Evolutionary conservation across 2,888 invertebrate species (phyloP).

Genomic region (Pediacus dermestoides): DNA sequence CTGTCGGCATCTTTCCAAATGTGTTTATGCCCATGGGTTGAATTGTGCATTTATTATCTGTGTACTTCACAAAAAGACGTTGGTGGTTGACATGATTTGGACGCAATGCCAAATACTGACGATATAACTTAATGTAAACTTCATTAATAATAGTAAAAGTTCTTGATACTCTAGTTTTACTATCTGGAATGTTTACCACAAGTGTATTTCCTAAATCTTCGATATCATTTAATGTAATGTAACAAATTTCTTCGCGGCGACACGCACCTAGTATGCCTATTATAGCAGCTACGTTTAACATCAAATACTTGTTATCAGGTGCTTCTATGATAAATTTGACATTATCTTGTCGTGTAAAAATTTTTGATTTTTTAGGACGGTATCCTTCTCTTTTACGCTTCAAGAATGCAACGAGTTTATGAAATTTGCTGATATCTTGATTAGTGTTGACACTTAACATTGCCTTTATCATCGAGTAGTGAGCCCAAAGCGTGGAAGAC

Average conservation of each 20-base stretch:
- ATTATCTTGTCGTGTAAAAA: conserved; percentile 17
- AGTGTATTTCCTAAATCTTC: conserved; percentile 15
- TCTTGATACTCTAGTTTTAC: conserved; percentile 13
- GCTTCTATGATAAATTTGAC: conserved; percentile 19
- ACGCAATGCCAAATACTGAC: conserved; percentile 13
- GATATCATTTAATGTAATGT: conserved; percentile 19
- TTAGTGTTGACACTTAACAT: conserved; percentile 18
- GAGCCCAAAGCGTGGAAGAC: no score
- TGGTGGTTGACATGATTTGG: conserved; percentile 8
- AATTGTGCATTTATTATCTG: conserved; percentile 13
- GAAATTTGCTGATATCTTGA: conserved; percentile 21
- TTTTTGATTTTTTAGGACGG: conserved; percentile 14
- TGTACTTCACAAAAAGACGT: conserved; percentile 13
- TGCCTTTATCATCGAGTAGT: conserved; percentile 24
- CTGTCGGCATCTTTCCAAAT: conserved; percentile 17
- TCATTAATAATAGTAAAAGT: conserved; percentile 17
- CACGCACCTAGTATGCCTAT: conserved; percentile 21
- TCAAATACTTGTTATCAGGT: conserved; percentile 15
- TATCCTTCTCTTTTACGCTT: conserved; percentile 17
- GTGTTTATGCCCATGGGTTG: conserved; percentile 23
- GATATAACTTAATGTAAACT: conserved; percentile 12
- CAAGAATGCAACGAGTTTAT: conserved; percentile 13
- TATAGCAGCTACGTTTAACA: conserved; percentile 20
- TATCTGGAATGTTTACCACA: conserved; percentile 16
- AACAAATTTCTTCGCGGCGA: conserved; percentile 18